Base-by-base conservation (phyloP, 2,113 vertebrate species). In the Dicrurus megarhynchus region DNA sequence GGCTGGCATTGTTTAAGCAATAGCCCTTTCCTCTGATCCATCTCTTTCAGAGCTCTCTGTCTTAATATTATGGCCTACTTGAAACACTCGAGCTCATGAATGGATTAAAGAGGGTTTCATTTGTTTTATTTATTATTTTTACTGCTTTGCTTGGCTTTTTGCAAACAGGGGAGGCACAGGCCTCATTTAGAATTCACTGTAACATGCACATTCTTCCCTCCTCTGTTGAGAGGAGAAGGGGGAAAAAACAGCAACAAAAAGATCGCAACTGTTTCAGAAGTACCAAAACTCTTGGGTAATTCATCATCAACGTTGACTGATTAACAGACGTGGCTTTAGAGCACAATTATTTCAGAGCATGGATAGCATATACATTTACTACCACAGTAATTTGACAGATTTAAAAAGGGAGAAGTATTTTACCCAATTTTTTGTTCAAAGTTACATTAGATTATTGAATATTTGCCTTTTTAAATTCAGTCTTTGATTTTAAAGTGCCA, bases 101-200 rank as follows among this genome's bases (percentile, higher is more conserved):
- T 96, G 96, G 95, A 95, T 96, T 96, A 96, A 96, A 96, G 93
- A 93, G 92, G 69, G 88, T 92, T 96, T 96, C 71, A 90, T 94
- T 95, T 96, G 95, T 93, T 97, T 97, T 96, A 96, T 96, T 97
- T 96, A 95, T 96, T 95, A 93, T 96, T 97, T 95, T 96, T 95
- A 92, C 93, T 96, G 86, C 95, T 94, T 92, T 95, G 83, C 92
- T 94, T 92, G 73, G 71, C 68, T 78, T 95, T 95, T 94, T 89
- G 80, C 82, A 77, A 96, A 90, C 56, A 96, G 83, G 79, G 92
- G 90, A 97, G 93, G 79, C 95, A 89, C 92, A 89, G 88, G 52
- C 83, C 92, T 96, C 96, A 94, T 97, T 97, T 95, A 94, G 85
- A 95, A 96, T 96, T 96, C 95, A 93, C 89, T 89, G 64, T 90